A percentile compares a stretch with the other conserved stretches of the same genome.
Evolutionary conservation across 2,797 vertebrate species (phyloP).

Genomic region (Rhinophrynus dorsalis): DNA sequence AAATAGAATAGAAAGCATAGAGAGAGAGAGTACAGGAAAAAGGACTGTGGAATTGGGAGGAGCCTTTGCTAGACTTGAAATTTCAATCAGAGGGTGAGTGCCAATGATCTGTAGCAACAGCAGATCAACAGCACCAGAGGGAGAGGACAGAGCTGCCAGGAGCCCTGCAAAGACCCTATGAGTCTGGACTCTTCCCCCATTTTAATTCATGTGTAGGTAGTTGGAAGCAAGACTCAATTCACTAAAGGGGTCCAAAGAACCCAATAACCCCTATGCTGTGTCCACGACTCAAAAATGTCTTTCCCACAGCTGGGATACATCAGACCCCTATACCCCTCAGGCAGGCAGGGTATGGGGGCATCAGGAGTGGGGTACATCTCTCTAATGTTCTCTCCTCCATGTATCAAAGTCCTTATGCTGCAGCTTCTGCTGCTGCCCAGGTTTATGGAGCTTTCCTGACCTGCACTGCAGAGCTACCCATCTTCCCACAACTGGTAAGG

Average conservation of each 20-base stretch:
- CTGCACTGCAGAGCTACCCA: conserved; percentile 90
- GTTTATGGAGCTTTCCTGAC: conserved; percentile 94
- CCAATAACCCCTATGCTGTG: conserved; percentile 66
- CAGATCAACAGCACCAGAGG: conserved; percentile 94
- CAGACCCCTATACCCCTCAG: conserved; percentile 90
- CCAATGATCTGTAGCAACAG: conserved; percentile 97
- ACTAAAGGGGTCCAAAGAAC: conserved; percentile 72
- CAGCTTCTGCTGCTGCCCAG: conserved; percentile 83
- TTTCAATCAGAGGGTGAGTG: conserved; percentile 98
- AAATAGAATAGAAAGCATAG: conserved; percentile 35
- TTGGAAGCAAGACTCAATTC: conserved; percentile 48
- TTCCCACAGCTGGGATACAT: conserved; percentile 97
- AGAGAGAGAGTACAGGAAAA: conserved; percentile 63
- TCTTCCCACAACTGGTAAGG: conserved; percentile 97
- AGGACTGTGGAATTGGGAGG: conserved; percentile 71
- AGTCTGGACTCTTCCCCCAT: conserved; percentile 42
- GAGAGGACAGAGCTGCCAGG: conserved; percentile 83
- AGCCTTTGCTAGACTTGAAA: conserved; percentile 92
- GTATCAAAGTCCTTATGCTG: conserved; percentile 89
- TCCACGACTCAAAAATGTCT: conserved; percentile 76
- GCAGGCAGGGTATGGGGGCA: conserved; percentile 76
- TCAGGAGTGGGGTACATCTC: conserved; percentile 80
- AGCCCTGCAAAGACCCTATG: conserved; percentile 76
- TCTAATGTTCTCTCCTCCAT: conserved; percentile 91
- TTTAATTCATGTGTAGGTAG: conserved; percentile 41